A percentile compares a stretch with the other conserved stretches of the same genome.
These are phyloP conservation scores for Zosterops pallidus DNA, from an alignment of 2,113 vertebrate genomes.

Conservation along the genomic window DNA sequence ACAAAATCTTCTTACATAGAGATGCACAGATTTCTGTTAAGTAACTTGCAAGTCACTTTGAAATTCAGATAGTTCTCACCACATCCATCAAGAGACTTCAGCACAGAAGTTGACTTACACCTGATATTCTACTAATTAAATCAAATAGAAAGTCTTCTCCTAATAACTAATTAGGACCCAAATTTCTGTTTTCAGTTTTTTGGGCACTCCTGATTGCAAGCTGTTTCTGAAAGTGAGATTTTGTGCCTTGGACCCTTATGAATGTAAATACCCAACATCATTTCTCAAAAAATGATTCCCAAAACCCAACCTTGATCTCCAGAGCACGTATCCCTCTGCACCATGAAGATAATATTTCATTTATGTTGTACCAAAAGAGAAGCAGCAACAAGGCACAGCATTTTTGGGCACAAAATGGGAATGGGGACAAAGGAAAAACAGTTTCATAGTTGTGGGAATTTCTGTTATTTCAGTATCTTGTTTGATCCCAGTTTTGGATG, in stretches of 20 bases:
- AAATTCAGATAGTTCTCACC: constrained; percentile 5
- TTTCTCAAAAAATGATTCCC: not conserved
- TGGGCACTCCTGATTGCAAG: not conserved
- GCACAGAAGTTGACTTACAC: not conserved
- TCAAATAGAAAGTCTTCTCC: not conserved
- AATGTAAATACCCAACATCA: not conserved
- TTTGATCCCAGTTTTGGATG: not conserved
- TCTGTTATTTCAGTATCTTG: not conserved
- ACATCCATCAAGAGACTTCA: not conserved
- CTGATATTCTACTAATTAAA: not conserved
- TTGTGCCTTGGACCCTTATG: not conserved
- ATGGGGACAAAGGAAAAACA: not conserved
- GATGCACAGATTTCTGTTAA: not conserved
- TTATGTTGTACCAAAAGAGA: not conserved
- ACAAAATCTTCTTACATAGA: not conserved
- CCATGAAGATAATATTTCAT: not conserved
- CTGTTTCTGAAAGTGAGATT: not conserved
- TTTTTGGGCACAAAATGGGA: not conserved
- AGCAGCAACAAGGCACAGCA: not conserved
- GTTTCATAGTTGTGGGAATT: not conserved
- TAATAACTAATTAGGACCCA: not conserved
- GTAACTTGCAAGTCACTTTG: constrained; percentile 18
- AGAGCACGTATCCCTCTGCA: not conserved
- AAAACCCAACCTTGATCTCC: not conserved
- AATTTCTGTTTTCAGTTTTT: not conserved